Percentiles rank a stretch among this genome's conserved stretches.
Conservation (phyloP, 2,888 invertebrate genomes). For the Dasypogon diadema region DNA sequence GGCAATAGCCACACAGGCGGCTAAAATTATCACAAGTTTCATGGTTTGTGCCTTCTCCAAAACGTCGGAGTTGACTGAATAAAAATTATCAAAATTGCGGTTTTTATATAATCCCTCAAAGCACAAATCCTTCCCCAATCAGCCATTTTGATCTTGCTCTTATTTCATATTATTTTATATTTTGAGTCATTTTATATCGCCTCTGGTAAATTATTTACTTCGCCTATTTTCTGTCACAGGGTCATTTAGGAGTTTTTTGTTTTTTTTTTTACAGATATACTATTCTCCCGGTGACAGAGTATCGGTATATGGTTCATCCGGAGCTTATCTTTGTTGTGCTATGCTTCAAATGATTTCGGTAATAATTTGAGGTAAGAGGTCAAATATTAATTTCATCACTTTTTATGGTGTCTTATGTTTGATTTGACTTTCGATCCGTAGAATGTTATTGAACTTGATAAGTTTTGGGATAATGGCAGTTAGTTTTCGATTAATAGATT, state of each 20-base stretch:
- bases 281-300: constrained; percentile 11
- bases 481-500: too few relatives aligned
- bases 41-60: constrained; percentile 61
- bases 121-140: not conserved
- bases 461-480: too few relatives aligned
- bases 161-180: too few relatives aligned
- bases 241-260: too few relatives aligned
- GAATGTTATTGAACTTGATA: not conserved
- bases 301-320: not conserved
- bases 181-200: too few relatives aligned
- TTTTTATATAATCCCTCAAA: not conserved
- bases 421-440: not conserved
- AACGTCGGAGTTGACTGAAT: not conserved
- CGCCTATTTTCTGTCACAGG: not conserved
- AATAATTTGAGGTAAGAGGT: constrained; percentile 11
- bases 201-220: too few relatives aligned
- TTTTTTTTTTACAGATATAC: constrained; percentile 9
- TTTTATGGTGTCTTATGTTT: not conserved
- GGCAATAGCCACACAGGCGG: constrained; percentile 68
- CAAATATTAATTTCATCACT: not conserved
- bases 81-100: not conserved
- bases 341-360: not conserved
- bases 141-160: too few relatives aligned
- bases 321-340: constrained; percentile 2
- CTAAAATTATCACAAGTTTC: constrained; percentile 70